Percentiles rank a stretch among this genome's conserved stretches.
These are phyloP conservation scores for Aphelenchoides besseyi DNA, from an alignment of 1,140 invertebrate genomes.

Conservation along the genomic window DNA sequence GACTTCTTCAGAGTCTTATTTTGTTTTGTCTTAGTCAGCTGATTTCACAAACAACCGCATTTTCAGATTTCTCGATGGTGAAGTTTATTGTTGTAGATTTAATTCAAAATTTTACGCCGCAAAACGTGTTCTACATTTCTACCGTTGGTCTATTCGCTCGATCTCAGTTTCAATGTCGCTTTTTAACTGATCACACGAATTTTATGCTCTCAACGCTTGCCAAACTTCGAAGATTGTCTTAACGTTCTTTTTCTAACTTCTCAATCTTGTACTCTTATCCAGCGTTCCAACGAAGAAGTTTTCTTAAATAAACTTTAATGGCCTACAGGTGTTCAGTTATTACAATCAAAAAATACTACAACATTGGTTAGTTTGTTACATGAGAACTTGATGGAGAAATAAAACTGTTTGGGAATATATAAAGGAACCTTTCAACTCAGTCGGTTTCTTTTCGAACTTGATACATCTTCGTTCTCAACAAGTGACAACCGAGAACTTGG, in stretches of 20 bases:
- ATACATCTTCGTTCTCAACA: not conserved
- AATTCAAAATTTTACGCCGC: not conserved
- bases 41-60: not conserved
- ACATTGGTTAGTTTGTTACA: no score
- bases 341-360: no score
- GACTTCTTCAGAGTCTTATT: not conserved
- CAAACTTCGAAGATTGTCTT: no score
- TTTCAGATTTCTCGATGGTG: not conserved
- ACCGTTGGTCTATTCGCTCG: not conserved
- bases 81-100: not conserved
- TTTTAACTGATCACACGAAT: not conserved
- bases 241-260: no score
- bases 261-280: no score
- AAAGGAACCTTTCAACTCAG: no score
- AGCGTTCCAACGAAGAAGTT: no score
- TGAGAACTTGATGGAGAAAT: no score
- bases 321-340: no score
- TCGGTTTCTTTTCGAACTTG: not conserved
- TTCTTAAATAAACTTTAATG: no score
- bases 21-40: not conserved
- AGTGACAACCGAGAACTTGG: not conserved
- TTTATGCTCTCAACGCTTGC: not conserved
- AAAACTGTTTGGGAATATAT: no score
- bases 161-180: not conserved
- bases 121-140: not conserved